Evolutionary conservation across 2,113 vertebrate species (phyloP).

Genomic region (Plestiodon gilberti): DNA sequence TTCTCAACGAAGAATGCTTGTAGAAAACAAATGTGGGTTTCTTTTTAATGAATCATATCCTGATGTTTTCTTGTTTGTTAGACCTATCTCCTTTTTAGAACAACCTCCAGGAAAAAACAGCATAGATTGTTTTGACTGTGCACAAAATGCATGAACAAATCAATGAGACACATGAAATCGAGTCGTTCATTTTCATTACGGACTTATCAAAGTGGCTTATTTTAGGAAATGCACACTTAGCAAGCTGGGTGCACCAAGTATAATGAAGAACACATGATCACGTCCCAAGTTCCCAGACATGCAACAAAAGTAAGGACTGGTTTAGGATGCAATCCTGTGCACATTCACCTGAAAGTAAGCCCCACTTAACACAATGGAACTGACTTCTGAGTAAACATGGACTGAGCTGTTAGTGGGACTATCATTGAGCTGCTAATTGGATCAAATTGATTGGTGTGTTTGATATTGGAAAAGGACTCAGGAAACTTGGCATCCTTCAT

Average conservation of each 20-base stretch:
- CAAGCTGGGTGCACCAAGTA: not conserved
- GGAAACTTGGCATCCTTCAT: not conserved
- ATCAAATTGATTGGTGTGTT: not conserved
- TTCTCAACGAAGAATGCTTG: slow-evolving; percentile 9
- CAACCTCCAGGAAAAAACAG: slow-evolving; percentile 8
- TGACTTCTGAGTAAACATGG: not conserved
- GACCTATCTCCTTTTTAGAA: not conserved
- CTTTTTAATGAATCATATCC: slow-evolving; percentile 36
- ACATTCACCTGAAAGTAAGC: not conserved
- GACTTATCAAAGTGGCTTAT: slow-evolving; percentile 20
- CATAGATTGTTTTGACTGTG: slow-evolving; percentile 22
- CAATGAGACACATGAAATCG: slow-evolving; percentile 20
- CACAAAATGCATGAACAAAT: slow-evolving; percentile 31
- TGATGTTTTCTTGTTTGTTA: slow-evolving; percentile 23
- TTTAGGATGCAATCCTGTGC: not conserved
- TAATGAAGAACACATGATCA: slow-evolving; percentile 18
- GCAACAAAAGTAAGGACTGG: not conserved
- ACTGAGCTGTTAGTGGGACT: not conserved
- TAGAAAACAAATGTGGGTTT: slow-evolving; percentile 15
- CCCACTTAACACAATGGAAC: not conserved
- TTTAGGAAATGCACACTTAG: slow-evolving; percentile 28
- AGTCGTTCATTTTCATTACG: slow-evolving; percentile 33
- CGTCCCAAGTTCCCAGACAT: not conserved
- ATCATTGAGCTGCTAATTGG: not conserved
- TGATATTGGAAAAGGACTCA: not conserved